A percentile compares a stretch with the other conserved stretches of the same genome.
Conservation (phyloP, 2,797 vertebrate genomes). For the Microctenopoma lineatum region DNA sequence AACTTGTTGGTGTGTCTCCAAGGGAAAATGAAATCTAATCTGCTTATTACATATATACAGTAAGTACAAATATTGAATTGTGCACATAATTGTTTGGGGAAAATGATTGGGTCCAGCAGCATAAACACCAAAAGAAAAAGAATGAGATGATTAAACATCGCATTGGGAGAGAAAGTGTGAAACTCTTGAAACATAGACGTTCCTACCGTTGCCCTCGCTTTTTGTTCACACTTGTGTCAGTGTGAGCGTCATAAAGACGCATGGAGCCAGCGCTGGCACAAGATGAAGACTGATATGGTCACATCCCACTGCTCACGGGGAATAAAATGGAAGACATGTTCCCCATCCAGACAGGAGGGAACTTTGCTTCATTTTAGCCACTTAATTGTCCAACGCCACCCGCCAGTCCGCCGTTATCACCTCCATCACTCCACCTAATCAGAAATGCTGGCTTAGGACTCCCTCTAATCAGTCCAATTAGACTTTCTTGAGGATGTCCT, state of each 20-base stretch:
- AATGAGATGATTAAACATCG: slow-evolving; percentile 36
- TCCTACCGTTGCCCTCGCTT: slow-evolving; percentile 22
- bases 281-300: slow-evolving; percentile 54
- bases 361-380: slow-evolving; percentile 51
- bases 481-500: slow-evolving; percentile 47
- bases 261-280: slow-evolving; percentile 3
- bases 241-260: slow-evolving; percentile 25
- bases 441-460: slow-evolving; percentile 65
- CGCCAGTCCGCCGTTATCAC: slow-evolving; percentile 61
- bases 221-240: slow-evolving; percentile 35
- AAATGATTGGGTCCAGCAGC: slow-evolving; percentile 31
- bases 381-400: slow-evolving; percentile 57
- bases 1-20: slow-evolving; percentile 35
- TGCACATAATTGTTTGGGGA: slow-evolving; percentile 30
- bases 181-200: slow-evolving; percentile 40
- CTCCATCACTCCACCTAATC: slow-evolving; percentile 72
- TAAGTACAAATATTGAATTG: slow-evolving; percentile 37
- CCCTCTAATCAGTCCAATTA: slow-evolving; percentile 75
- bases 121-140: slow-evolving; percentile 33
- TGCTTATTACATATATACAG: slow-evolving; percentile 30
- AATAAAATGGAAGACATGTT: slow-evolving; percentile 29
- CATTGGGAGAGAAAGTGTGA: slow-evolving; percentile 33
- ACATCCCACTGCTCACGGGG: slow-evolving; percentile 21
- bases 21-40: slow-evolving; percentile 51
- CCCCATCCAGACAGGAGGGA: slow-evolving; percentile 19